Percentiles rank a stretch among this genome's conserved stretches.
Conservation (phyloP, 2,113 vertebrate species). For the Poicephalus gulielmi region DNA sequence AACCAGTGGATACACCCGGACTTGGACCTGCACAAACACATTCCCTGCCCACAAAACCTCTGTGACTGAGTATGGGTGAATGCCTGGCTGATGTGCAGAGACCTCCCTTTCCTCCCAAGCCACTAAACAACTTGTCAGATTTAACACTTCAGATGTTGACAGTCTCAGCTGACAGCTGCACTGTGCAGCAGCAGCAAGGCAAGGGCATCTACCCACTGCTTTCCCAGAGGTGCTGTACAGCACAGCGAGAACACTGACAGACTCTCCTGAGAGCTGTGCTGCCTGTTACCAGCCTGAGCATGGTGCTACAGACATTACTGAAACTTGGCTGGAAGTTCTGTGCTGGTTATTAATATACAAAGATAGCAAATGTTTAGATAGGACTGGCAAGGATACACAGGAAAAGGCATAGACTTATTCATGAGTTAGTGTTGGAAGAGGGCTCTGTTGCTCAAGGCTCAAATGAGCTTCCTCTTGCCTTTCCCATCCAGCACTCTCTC, state of each 20-base stretch:
- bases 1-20: neutral
- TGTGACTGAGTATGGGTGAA: neutral
- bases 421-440: slow-evolving; percentile 24
- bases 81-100: neutral
- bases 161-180: slow-evolving; percentile 4
- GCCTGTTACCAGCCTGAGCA: neutral
- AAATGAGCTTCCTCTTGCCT: neutral
- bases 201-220: neutral
- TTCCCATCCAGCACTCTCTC: neutral
- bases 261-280: neutral
- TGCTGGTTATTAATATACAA: slow-evolving; percentile 1
- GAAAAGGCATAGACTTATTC: slow-evolving; percentile 24
- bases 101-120: neutral
- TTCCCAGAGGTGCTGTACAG: neutral
- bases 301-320: neutral
- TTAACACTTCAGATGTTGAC: slow-evolving; percentile 22
- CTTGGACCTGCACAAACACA: neutral
- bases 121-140: neutral
- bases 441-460: neutral
- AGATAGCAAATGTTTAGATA: slow-evolving; percentile 23
- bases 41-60: neutral
- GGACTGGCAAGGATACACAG: neutral
- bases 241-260: neutral
- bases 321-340: neutral
- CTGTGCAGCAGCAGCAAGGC: neutral